Base-by-base conservation (phyloP, 2,113 vertebrate genomes). In the Pelecanoides urinatrix region DNA sequence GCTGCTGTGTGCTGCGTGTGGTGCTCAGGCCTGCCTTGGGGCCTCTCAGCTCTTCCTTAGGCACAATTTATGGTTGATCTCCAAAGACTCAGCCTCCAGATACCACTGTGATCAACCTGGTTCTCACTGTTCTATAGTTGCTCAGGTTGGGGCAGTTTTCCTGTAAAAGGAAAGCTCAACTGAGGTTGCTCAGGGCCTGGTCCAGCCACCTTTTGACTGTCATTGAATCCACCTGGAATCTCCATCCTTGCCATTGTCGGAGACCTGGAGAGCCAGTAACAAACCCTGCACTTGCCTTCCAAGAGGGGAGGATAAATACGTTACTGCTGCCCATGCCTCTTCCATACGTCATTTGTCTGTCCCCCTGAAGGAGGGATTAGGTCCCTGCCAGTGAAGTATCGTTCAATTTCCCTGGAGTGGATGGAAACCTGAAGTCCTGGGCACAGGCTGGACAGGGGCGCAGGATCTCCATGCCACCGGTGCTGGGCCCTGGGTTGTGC, bases 391-490 rank as follows among this genome's bases (percentile, higher is more conserved):
- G 26, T 40, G 56, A 70, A 90, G 42, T 26, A 27, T 7, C 3
- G 0, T 12, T 40, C 14, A 9, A 2, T 42, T 87, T 50, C 44
- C 32, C 34, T 59, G 47, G 20, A 68, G 34, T 0, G 0, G 29
- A 7, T 52, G 56, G 61, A 94, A 92, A 59, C 32, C 6, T 32
- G 20, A 71, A 56, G 42, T 47, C 16, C 42, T 45, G 40, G 34
- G 44, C 29, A 6, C 11, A 17, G 16, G 36, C 32, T 68, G 22
- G 58, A 19, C 26, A 25, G 40, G 52, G 14, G 18, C 2, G 5
- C 26, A 16, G 30, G 47, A 50, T 86, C 30, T 77, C 49, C 11
- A 1, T 49, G 30, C 55, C 66, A 22, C 10, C 52, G 19, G 30
- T 25, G 2, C 19, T 18, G 50, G 11, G 29, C 45, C 38, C 34